Evolutionary conservation across 2,797 vertebrate genomes (phyloP).

Genomic region (Phoeniculus purpureus): DNA sequence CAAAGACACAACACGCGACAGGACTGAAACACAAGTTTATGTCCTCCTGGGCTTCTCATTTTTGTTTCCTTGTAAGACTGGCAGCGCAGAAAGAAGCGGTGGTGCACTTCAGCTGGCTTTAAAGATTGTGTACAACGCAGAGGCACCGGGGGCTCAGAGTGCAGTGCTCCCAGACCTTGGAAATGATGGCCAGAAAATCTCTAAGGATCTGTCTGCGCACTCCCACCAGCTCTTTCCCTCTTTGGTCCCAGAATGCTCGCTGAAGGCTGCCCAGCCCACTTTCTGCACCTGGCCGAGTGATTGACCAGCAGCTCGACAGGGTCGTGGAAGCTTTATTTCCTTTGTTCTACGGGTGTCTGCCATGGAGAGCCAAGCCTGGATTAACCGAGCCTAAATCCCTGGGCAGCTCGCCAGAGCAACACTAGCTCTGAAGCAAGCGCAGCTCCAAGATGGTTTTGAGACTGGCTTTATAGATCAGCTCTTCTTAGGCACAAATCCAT

Average conservation of each 20-base stretch:
- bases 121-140: not conserved
- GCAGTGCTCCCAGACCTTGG: not conserved
- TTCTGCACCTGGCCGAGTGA: slow-evolving; percentile 68
- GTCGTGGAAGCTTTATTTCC: slow-evolving; percentile 65
- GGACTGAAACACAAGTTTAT: not conserved
- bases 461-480: slow-evolving; percentile 33
- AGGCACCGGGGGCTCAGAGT: rapidly evolving
- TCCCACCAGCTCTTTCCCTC: slow-evolving; percentile 1
- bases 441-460: slow-evolving; percentile 52
- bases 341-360: slow-evolving; percentile 72
- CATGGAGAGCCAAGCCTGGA: slow-evolving; percentile 64
- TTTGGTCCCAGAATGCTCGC: not conserved
- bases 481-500: slow-evolving; percentile 35
- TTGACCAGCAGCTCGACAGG: slow-evolving; percentile 41
- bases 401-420: slow-evolving; percentile 68
- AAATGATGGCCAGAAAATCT: slow-evolving; percentile 33
- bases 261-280: slow-evolving; percentile 34
- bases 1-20: not conserved
- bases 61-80: not conserved
- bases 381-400: slow-evolving; percentile 67
- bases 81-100: not conserved
- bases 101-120: not conserved
- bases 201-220: slow-evolving; percentile 8
- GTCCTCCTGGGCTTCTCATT: not conserved
- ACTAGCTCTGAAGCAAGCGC: slow-evolving; percentile 26